Evolutionary conservation across 2,113 vertebrate species (phyloP).

Genomic region (Lagenorhynchus albirostris): DNA sequence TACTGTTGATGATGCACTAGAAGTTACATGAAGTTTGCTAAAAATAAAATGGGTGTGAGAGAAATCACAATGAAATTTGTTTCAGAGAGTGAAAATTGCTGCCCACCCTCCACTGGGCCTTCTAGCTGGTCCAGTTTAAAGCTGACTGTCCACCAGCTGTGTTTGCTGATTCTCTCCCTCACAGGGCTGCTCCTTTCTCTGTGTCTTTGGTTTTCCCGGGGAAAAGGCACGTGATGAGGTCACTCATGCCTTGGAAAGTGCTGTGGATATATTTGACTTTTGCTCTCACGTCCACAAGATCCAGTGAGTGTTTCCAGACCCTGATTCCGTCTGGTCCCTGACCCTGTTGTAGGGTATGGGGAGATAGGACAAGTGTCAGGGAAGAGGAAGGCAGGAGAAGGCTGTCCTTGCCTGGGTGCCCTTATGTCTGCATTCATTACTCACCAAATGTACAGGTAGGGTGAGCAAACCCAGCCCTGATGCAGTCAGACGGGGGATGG

Average conservation of each 20-base stretch:
- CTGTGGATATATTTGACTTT: slow-evolving; percentile 69
- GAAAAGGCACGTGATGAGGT: slow-evolving; percentile 75
- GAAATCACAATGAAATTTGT: not conserved
- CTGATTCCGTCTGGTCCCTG: not conserved
- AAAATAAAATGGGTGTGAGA: not conserved
- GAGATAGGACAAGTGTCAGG: not conserved
- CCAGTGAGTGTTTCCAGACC: slow-evolving; percentile 51
- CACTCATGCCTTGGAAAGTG: slow-evolving; percentile 72
- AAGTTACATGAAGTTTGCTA: not conserved
- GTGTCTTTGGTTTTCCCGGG: slow-evolving; percentile 79
- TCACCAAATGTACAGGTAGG: not conserved
- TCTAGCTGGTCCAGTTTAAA: not conserved
- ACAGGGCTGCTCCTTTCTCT: slow-evolving; percentile 81
- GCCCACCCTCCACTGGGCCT: accelerated
- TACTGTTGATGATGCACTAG: not conserved
- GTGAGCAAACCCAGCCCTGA: not conserved
- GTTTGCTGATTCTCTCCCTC: not conserved
- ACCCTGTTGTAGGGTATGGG: not conserved
- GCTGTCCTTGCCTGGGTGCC: not conserved
- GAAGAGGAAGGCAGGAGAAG: not conserved
- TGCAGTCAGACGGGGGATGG: not conserved
- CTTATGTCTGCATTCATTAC: not conserved
- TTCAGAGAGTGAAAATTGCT: not conserved
- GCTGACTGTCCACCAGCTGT: accelerated
- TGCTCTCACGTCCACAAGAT: slow-evolving; percentile 67